Evolutionary conservation across 2,797 vertebrate genomes (phyloP).

Genomic region (Philypnodon macrostomus): DNA sequence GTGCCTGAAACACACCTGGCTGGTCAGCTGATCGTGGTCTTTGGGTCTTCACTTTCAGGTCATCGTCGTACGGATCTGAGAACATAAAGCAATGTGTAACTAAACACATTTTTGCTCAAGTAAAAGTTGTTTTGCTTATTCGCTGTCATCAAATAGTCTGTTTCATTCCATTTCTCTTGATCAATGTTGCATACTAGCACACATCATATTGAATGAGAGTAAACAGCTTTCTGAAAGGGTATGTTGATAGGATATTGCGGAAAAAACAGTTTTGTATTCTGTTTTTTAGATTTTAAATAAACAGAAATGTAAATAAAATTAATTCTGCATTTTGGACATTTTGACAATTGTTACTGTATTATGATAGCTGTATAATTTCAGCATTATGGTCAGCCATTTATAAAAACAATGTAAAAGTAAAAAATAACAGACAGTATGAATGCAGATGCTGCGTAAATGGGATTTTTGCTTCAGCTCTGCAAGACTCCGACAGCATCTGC

Average conservation of each 20-base stretch:
- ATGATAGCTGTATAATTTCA: neutral
- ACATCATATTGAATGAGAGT: slow-evolving; percentile 20
- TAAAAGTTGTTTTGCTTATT: slow-evolving; percentile 25
- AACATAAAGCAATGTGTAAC: neutral
- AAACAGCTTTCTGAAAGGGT: slow-evolving; percentile 8
- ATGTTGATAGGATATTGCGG: too few relatives aligned
- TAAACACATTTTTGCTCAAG: neutral
- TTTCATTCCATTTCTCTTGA: slow-evolving; percentile 37
- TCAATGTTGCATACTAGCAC: slow-evolving; percentile 30
- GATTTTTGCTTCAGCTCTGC: slow-evolving; percentile 53
- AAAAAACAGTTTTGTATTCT: too few relatives aligned
- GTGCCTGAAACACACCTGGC: slow-evolving; percentile 96
- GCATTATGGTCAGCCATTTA: neutral
- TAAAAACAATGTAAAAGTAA: slow-evolving; percentile 8
- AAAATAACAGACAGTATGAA: slow-evolving; percentile 23
- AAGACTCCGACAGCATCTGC: slow-evolving; percentile 46
- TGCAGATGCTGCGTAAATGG: slow-evolving; percentile 45
- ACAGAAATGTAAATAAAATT: slow-evolving; percentile 17
- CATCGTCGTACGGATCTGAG: slow-evolving; percentile 89
- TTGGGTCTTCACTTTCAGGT: slow-evolving; percentile 97
- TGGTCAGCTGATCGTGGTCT: slow-evolving; percentile 95
- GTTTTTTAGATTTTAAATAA: too few relatives aligned
- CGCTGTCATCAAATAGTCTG: slow-evolving; percentile 17
- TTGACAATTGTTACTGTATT: too few relatives aligned
- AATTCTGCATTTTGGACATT: too few relatives aligned